Evolutionary conservation across 2,113 vertebrate species (phyloP).

Genomic region (Phyllostomus hastatus): DNA sequence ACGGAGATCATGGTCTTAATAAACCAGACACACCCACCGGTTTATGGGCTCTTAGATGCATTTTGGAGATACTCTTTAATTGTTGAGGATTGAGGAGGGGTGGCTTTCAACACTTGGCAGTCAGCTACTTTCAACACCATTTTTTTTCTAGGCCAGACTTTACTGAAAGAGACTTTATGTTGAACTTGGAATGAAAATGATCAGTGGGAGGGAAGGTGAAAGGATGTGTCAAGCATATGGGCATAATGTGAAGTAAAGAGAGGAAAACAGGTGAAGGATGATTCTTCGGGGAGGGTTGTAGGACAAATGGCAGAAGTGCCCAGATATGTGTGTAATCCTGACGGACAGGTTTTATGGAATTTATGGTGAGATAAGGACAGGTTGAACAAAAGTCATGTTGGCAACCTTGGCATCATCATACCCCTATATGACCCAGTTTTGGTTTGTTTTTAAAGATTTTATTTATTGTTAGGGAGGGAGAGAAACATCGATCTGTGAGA

Average conservation of each 20-base stretch:
- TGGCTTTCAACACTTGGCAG: slow-evolving; percentile 12
- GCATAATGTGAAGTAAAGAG: background rate
- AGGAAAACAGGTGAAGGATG: background rate
- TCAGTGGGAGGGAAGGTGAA: background rate
- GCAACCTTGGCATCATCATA: background rate
- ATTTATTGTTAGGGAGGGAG: too few species aligned
- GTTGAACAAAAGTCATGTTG: slow-evolving; percentile 7
- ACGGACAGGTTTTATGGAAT: background rate
- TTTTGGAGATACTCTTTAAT: slow-evolving; percentile 20
- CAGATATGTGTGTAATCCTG: background rate
- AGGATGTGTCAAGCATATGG: background rate
- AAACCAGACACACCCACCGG: background rate
- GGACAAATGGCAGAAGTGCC: background rate
- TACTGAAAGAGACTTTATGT: background rate
- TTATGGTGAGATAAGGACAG: background rate
- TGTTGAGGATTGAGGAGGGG: background rate
- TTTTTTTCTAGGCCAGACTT: background rate
- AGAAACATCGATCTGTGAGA: too few species aligned
- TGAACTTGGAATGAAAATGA: slow-evolving; percentile 34
- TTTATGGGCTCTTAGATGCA: background rate
- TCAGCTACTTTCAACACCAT: background rate
- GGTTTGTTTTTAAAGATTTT: too few species aligned
- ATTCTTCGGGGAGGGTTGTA: background rate
- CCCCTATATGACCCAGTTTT: background rate
- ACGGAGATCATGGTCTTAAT: background rate